Evolutionary conservation across 2,888 invertebrate species (phyloP).

Genomic region (Trachelus troglodyta): DNA sequence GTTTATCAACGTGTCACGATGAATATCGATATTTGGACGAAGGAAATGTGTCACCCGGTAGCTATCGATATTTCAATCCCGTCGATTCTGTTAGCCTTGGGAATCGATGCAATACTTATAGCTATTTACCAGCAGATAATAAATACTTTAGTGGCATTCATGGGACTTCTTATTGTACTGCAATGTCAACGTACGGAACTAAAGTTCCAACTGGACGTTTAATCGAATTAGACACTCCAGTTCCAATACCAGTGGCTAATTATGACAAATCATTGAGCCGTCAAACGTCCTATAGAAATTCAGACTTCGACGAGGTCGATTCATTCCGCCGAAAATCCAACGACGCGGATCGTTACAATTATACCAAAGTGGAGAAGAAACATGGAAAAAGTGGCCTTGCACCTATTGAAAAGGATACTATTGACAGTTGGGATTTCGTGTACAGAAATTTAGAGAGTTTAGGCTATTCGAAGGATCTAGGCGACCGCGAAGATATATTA

Average conservation of each 20-base stretch:
- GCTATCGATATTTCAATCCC: constrained; percentile 16
- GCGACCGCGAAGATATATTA: constrained; percentile 75
- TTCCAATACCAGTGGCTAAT: constrained; percentile 45
- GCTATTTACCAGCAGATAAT: constrained; percentile 35
- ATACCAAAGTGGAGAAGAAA: constrained; percentile 45
- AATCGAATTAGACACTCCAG: constrained; percentile 74
- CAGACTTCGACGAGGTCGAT: constrained; percentile 49
- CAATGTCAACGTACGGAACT: constrained; percentile 45
- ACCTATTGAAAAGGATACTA: constrained; percentile 53
- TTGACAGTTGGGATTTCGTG: constrained; percentile 85
- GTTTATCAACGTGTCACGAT: constrained; percentile 39
- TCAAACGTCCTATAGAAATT: constrained; percentile 32
- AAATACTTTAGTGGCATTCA: constrained; percentile 41
- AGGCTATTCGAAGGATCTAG: constrained; percentile 75
- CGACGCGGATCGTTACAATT: constrained; percentile 30
- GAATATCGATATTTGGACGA: constrained; percentile 38
- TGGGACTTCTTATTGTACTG: constrained; percentile 65
- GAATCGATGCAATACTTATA: constrained; percentile 34
- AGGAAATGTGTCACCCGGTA: constrained; percentile 22
- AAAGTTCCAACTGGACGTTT: constrained; percentile 75
- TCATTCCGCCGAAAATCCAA: constrained; percentile 30
- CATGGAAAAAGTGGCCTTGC: constrained; percentile 23
- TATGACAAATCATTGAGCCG: constrained; percentile 45
- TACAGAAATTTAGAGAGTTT: constrained; percentile 81
- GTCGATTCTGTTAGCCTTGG: constrained; percentile 9